Percentiles rank a stretch among this genome's conserved stretches.
Evolutionary conservation across 1,140 invertebrate genomes (phyloP).

Genomic region (Aphis craccivora): DNA sequence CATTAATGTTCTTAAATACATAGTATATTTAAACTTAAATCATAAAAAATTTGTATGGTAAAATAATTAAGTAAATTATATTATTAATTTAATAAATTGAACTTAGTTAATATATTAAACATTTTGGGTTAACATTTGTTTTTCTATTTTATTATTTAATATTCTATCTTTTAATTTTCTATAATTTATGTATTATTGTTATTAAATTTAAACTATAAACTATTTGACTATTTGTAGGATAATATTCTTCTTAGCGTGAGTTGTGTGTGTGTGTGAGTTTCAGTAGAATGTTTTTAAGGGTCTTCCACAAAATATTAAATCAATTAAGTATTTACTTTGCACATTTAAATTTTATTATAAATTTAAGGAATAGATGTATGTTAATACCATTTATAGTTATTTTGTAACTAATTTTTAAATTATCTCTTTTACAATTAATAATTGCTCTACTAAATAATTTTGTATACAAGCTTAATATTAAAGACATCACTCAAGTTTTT

Average conservation of each 20-base stretch:
- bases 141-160: conserved; percentile 31
- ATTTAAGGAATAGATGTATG: background rate
- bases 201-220: background rate
- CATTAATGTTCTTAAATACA: background rate
- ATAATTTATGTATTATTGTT: conserved; percentile 18
- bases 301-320: conserved; percentile 27
- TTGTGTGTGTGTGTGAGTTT: conserved; percentile 17
- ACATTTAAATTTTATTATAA: background rate
- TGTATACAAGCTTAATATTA: background rate
- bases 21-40: background rate
- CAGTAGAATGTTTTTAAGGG: conserved; percentile 35
- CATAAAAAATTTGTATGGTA: background rate
- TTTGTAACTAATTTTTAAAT: background rate
- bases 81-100: conserved; percentile 24
- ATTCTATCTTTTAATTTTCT: conserved; percentile 15
- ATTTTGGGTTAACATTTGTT: background rate
- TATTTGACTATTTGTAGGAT: conserved; percentile 20
- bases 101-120: background rate
- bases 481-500: background rate
- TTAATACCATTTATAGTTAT: background rate
- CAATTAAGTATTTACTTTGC: background rate
- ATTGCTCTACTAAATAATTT: background rate
- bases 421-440: background rate
- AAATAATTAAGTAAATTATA: background rate
- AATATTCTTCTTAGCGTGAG: conserved; percentile 29